Percentiles rank a stretch among this genome's conserved stretches.
Conservation (phyloP, 2,113 vertebrate genomes). For the Vicugna pacos region DNA sequence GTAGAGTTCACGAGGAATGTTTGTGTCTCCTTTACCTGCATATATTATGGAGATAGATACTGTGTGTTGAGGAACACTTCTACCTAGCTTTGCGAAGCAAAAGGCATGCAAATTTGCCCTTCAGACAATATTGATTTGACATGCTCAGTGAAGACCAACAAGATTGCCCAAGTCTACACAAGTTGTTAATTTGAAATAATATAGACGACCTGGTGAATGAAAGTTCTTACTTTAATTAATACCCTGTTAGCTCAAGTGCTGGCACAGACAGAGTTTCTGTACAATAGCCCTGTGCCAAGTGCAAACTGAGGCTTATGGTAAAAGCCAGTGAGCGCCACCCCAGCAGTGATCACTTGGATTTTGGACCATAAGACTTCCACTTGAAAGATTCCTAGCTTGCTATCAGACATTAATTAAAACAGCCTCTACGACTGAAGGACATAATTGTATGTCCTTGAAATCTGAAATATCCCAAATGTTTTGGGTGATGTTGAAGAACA, state of each 20-base stretch:
- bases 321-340: not conserved
- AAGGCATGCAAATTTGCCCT: not conserved
- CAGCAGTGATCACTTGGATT: not conserved
- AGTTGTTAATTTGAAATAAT: not conserved
- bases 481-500: not conserved
- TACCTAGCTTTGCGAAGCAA: not conserved
- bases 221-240: not conserved
- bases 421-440: not conserved
- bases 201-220: not conserved
- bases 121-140: not conserved
- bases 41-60: not conserved
- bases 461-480: not conserved
- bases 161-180: not conserved
- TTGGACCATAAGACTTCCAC: not conserved
- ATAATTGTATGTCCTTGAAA: not conserved
- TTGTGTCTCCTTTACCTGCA: not conserved
- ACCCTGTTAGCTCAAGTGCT: not conserved
- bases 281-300: not conserved
- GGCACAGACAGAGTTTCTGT: not conserved
- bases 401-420: not conserved
- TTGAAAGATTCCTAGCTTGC: conserved; percentile 2
- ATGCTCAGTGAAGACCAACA: not conserved
- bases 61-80: not conserved
- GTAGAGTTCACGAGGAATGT: not conserved
- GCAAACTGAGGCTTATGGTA: not conserved